Evolutionary conservation across 1,140 invertebrate genomes (phyloP).

Genomic region (Drosophila bocqueti): DNA sequence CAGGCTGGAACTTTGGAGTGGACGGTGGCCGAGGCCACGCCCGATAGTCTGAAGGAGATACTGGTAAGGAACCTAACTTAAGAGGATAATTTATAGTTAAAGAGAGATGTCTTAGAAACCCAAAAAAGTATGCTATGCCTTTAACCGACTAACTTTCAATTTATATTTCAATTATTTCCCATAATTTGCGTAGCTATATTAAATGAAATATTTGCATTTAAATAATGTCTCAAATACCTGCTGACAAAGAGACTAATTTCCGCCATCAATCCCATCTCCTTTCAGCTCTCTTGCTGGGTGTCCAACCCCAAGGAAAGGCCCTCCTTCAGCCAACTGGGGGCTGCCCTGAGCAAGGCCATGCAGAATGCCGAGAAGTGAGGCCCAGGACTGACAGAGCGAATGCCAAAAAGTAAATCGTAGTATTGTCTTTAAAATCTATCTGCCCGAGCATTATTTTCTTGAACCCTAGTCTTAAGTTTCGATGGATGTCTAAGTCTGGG

Average conservation of each 20-base stretch:
- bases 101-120: too few species aligned
- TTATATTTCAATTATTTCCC: background rate
- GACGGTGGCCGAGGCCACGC: conserved; percentile 88
- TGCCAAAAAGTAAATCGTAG: conserved; percentile 54
- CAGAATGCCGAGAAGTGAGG: conserved; percentile 73
- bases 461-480: conserved; percentile 39
- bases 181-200: background rate
- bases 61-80: conserved; percentile 85
- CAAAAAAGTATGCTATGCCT: background rate
- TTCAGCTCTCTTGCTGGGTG: conserved; percentile 86
- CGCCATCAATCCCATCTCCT: too few species aligned
- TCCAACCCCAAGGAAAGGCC: conserved; percentile 88
- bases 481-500: conserved; percentile 18
- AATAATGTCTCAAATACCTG: background rate
- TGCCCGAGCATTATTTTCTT: conserved; percentile 19
- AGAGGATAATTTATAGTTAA: background rate
- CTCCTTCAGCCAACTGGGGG: conserved; percentile 85
- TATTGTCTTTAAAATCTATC: conserved; percentile 26
- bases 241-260: background rate
- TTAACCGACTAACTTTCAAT: background rate
- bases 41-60: conserved; percentile 87
- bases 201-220: background rate
- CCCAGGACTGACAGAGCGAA: conserved; percentile 39
- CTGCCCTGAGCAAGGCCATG: conserved; percentile 82
- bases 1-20: conserved; percentile 89